Conservation (phyloP, 2,888 invertebrate genomes). For the Allygus modestus region DNA sequence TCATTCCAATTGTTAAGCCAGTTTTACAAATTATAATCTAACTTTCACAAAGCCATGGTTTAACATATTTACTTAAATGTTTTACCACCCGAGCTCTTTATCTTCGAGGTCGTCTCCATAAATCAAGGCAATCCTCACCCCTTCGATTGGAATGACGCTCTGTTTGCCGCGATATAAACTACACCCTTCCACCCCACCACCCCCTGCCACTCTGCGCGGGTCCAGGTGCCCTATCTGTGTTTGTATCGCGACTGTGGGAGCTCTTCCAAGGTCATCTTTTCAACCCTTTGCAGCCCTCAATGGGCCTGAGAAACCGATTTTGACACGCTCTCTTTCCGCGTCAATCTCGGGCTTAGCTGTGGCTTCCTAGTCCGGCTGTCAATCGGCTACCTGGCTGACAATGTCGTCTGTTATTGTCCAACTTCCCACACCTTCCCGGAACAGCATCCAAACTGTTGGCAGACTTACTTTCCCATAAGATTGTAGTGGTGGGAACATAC, state of each 20-base stretch:
- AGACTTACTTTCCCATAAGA: background rate
- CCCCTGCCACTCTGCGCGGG: background rate
- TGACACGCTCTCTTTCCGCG: slow-evolving; percentile 48
- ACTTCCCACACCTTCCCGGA: slow-evolving; percentile 37
- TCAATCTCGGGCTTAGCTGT: slow-evolving; percentile 5
- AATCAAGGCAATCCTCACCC: background rate
- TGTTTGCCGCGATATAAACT: background rate
- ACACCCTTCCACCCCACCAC: background rate
- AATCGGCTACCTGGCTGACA: background rate
- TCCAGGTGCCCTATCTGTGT: slow-evolving; percentile 38
- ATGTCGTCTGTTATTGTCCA: background rate
- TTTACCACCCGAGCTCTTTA: no score
- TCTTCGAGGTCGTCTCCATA: background rate
- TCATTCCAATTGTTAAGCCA: no score
- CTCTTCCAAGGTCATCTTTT: slow-evolving; percentile 36
- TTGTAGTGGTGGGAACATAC: no score
- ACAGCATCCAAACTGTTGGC: background rate
- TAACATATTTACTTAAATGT: no score
- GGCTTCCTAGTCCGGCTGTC: slow-evolving; percentile 20
- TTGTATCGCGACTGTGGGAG: slow-evolving; percentile 40
- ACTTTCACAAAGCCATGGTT: no score
- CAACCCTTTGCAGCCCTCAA: slow-evolving; percentile 39
- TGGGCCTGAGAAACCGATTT: slow-evolving; percentile 46
- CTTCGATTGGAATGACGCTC: background rate
- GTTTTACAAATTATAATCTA: no score